Evolutionary conservation across 1,140 invertebrate genomes (phyloP).

Genomic region (Meloidogyne floridensis): DNA sequence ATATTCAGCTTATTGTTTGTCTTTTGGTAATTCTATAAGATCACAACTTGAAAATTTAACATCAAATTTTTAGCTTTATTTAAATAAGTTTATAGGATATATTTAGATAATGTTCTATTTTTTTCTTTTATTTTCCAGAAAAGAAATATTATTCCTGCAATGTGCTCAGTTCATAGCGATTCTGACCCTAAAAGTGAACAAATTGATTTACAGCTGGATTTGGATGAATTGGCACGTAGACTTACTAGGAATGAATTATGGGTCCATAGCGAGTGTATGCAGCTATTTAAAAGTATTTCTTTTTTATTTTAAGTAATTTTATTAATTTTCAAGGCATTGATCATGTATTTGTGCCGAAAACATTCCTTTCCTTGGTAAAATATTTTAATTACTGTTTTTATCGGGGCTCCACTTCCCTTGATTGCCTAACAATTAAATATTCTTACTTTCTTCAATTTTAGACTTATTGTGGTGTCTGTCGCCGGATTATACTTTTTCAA

Average conservation of each 20-base stretch:
- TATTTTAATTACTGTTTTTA: neutral
- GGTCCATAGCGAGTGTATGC: slow-evolving; percentile 47
- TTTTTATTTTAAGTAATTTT: neutral
- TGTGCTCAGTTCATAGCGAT: slow-evolving; percentile 53
- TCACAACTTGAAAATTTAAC: too few relatives aligned
- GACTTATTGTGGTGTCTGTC: slow-evolving; percentile 51
- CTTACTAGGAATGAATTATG: slow-evolving; percentile 45
- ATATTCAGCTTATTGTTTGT: too few relatives aligned
- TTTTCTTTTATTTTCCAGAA: slow-evolving; percentile 29
- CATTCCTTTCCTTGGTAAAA: slow-evolving; percentile 41
- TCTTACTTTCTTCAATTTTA: neutral
- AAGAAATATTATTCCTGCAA: slow-evolving; percentile 53
- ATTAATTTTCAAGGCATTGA: slow-evolving; percentile 16
- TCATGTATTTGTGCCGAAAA: slow-evolving; percentile 54
- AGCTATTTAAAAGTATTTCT: slow-evolving; percentile 49
- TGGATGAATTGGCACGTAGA: slow-evolving; percentile 36
- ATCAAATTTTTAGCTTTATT: too few relatives aligned
- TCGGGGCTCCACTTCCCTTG: too few relatives aligned
- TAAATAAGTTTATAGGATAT: too few relatives aligned
- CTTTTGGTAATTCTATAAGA: too few relatives aligned
- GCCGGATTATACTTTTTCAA: slow-evolving; percentile 49
- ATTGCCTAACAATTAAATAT: too few relatives aligned
- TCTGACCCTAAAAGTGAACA: slow-evolving; percentile 50
- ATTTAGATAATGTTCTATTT: neutral
- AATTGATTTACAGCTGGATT: slow-evolving; percentile 49